phyloP scores from a whole-genome alignment of 2,797 vertebrate species.

The Australoheros facetus region DNA sequence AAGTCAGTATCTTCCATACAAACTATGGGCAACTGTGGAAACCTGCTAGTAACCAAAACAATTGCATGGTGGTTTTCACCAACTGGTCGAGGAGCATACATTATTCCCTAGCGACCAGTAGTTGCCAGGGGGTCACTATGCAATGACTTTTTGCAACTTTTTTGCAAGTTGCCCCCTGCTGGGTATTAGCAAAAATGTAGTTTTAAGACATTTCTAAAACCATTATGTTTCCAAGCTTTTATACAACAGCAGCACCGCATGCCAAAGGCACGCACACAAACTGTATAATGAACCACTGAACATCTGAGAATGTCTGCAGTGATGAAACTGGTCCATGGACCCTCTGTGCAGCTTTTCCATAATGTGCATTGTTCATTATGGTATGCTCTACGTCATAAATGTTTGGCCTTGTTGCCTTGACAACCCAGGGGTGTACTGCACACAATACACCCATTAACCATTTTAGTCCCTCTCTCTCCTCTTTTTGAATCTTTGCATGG shows the following conservation, averaged over 20 bases:
- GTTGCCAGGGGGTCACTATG: not conserved
- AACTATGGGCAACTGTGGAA: not conserved
- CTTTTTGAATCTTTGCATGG: constrained; percentile 51
- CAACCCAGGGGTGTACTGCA: constrained; percentile 51
- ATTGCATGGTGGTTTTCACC: not conserved
- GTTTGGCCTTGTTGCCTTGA: constrained; percentile 74
- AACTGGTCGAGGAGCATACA: not conserved
- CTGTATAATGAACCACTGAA: constrained; percentile 65
- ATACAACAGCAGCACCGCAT: constrained; percentile 23
- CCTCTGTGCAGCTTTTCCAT: constrained; percentile 68
- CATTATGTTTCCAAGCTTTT: constrained; percentile 1
- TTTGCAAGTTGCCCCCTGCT: not conserved
- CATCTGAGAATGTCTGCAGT: constrained; percentile 54
- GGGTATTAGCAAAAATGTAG: not conserved
- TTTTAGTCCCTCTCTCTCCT: constrained; percentile 6
- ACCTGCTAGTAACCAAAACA: not conserved
- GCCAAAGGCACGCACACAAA: constrained; percentile 33
- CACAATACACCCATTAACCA: constrained; percentile 71
- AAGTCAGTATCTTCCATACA: not conserved
- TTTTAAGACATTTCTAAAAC: not conserved
- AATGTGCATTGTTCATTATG: constrained; percentile 77
- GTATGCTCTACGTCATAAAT: constrained; percentile 71
- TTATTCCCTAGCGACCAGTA: not conserved
- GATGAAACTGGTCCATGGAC: constrained; percentile 50
- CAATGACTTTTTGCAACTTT: not conserved